Conservation (phyloP, 1,140 invertebrate species). For the Cephus cinctus region DNA sequence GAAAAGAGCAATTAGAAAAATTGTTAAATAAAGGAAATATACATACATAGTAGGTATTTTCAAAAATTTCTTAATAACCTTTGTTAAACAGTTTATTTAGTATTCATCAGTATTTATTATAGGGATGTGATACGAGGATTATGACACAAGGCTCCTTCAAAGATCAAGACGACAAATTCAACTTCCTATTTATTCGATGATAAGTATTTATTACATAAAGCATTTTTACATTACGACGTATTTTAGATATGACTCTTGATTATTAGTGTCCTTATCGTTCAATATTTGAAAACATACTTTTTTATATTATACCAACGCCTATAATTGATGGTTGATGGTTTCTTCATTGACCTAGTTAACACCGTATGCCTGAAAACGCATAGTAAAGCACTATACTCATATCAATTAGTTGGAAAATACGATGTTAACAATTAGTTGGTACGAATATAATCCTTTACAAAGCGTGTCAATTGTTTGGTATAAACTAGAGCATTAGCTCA, state of each 20-base stretch:
- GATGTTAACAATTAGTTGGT: background rate
- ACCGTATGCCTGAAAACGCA: constrained; percentile 8
- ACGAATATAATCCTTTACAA: background rate
- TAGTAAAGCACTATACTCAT: constrained; percentile 4
- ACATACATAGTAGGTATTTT: too few species aligned
- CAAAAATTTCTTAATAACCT: too few species aligned
- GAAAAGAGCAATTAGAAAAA: too few species aligned
- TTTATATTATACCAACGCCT: too few species aligned
- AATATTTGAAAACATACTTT: constrained; percentile 34
- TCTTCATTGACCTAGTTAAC: constrained; percentile 18
- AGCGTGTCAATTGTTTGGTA: background rate
- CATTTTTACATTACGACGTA: constrained; percentile 44
- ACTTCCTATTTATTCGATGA: too few species aligned
- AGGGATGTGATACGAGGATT: too few species aligned
- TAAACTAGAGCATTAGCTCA: constrained; percentile 1
- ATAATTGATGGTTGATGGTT: too few species aligned
- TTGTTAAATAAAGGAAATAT: too few species aligned
- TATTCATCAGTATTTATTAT: too few species aligned
- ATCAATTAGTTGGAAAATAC: constrained; percentile 9
- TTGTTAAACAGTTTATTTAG: too few species aligned
- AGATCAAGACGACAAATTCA: too few species aligned
- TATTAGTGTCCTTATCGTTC: constrained; percentile 33
- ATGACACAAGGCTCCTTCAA: too few species aligned
- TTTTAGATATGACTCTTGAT: constrained; percentile 43
- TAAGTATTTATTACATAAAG: constrained; percentile 48